Conservation (phyloP, 1,140 invertebrate genomes). For the Parasteatoda tepidariorum region DNA sequence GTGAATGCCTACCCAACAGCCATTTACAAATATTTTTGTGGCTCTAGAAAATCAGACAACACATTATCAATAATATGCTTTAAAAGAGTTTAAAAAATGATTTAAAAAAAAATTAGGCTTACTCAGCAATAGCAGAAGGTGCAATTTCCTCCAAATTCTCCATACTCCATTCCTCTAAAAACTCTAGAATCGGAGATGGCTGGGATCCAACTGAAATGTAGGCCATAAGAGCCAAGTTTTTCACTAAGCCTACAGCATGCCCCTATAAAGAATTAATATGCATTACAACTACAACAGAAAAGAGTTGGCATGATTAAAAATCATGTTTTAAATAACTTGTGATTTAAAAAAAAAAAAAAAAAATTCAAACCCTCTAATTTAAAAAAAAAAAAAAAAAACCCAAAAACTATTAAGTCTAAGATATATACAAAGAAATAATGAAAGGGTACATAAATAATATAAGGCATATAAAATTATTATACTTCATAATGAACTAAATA, state of each 20-base stretch:
- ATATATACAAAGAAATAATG: too few species aligned
- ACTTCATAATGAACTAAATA: too few species aligned
- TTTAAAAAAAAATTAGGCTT: slow-evolving; percentile 2
- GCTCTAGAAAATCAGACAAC: slow-evolving; percentile 72
- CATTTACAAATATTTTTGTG: slow-evolving; percentile 99
- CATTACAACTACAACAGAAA: too few species aligned
- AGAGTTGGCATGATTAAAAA: too few species aligned
- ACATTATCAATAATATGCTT: not conserved
- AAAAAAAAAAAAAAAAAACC: not conserved
- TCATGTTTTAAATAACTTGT: too few species aligned
- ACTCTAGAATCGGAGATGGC: slow-evolving; percentile 97
- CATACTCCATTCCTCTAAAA: slow-evolving; percentile 99
- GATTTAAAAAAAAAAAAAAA: too few species aligned
- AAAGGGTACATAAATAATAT: too few species aligned
- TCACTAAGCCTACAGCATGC: slow-evolving; percentile 84
- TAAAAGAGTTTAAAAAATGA: not conserved
- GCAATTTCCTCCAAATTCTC: slow-evolving; percentile 99
- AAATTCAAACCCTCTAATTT: not conserved
- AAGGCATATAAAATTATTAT: too few species aligned
- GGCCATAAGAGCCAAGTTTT: slow-evolving; percentile 98
- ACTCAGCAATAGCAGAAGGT: slow-evolving; percentile 90
- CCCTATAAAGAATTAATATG: slow-evolving; percentile 67
- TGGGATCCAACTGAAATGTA: slow-evolving; percentile 99
- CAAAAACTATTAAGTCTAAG: too few species aligned
- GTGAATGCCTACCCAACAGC: slow-evolving; percentile 99